phyloP scores from a whole-genome alignment of 2,113 vertebrate species.

The Erinaceus europaeus region DNA sequence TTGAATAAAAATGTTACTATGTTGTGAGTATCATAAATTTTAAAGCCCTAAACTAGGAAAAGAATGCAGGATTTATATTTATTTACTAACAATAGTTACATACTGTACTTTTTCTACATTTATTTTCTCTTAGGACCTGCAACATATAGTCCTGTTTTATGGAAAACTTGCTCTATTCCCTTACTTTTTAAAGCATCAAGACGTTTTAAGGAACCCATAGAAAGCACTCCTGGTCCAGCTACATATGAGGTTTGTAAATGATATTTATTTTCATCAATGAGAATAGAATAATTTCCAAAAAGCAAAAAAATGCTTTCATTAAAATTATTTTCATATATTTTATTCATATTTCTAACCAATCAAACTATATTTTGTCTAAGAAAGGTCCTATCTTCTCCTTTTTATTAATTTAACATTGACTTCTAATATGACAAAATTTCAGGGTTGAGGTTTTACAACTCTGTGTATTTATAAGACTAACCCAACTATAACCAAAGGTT shows the following conservation, averaged over 20 bases:
- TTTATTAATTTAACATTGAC: no score
- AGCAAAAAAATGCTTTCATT: background rate
- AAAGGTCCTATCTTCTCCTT: background rate
- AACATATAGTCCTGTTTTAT: slow-evolving; percentile 77
- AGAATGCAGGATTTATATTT: no score
- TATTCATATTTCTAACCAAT: background rate
- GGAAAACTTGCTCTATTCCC: slow-evolving; percentile 70
- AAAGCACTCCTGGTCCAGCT: slow-evolving; percentile 81
- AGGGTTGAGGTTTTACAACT: no score
- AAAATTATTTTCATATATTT: background rate
- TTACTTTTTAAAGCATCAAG: slow-evolving; percentile 78
- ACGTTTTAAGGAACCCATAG: slow-evolving; percentile 79
- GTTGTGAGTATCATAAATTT: no score
- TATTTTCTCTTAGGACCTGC: slow-evolving; percentile 78
- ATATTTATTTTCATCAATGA: background rate
- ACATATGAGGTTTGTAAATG: slow-evolving; percentile 82
- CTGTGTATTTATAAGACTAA: no score
- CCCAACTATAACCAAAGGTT: no score
- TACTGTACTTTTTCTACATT: no score
- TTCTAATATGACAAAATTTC: no score
- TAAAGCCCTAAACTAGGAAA: no score
- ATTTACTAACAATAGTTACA: no score
- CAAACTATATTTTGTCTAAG: background rate
- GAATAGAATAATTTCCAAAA: slow-evolving; percentile 3
- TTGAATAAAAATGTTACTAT: no score